Percentiles rank a stretch among this genome's conserved stretches.
Evolutionary conservation across 2,888 invertebrate genomes (phyloP).

Genomic region (Melanostoma scalare): DNA sequence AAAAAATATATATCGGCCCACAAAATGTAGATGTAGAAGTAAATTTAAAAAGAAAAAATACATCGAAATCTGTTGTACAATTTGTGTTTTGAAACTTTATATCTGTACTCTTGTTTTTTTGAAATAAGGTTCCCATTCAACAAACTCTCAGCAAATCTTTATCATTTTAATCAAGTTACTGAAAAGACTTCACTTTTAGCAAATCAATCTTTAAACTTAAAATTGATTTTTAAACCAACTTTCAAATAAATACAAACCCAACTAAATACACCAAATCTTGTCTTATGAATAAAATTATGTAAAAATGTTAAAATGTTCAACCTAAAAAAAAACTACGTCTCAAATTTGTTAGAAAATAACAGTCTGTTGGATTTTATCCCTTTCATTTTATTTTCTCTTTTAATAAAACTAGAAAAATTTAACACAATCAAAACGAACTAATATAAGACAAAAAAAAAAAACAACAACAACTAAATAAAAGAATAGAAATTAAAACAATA

Average conservation of each 20-base stretch:
- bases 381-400: constrained; percentile 21
- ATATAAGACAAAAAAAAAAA: constrained; percentile 48
- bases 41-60: constrained; percentile 40
- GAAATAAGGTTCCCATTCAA: not conserved
- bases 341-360: constrained; percentile 45
- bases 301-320: constrained; percentile 27
- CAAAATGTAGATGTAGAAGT: constrained; percentile 43
- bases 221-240: constrained; percentile 36
- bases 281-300: constrained; percentile 47
- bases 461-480: not conserved
- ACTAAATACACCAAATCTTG: constrained; percentile 60
- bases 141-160: no score
- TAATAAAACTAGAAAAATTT: constrained; percentile 55
- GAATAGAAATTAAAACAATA: constrained; percentile 20
- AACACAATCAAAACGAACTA: constrained; percentile 70
- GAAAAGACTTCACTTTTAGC: no score
- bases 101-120: constrained; percentile 1
- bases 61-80: constrained; percentile 69
- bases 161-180: no score
- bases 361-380: constrained; percentile 27
- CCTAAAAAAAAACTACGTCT: constrained; percentile 35
- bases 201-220: constrained; percentile 39
- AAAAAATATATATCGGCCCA: constrained; percentile 42
- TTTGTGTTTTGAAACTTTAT: constrained; percentile 2
- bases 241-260: constrained; percentile 38